A percentile compares a stretch with the other conserved stretches of the same genome.
Evolutionary conservation across 2,888 invertebrate species (phyloP).

Genomic region (Agrochola lychnidis): DNA sequence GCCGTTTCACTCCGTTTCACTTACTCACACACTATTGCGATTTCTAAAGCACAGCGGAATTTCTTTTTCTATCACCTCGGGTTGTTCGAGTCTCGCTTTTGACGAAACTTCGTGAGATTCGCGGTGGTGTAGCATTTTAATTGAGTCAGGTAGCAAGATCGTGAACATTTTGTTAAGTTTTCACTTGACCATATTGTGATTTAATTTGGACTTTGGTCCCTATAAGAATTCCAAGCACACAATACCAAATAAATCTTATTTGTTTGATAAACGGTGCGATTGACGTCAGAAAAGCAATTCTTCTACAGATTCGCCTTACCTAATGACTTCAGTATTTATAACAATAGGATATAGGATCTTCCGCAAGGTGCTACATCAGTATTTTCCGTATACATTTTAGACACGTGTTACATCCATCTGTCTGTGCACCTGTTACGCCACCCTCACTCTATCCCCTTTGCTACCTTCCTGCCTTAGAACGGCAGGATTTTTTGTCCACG

Average conservation of each 20-base stretch:
- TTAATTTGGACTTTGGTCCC: constrained; percentile 22
- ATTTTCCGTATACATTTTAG: constrained; percentile 20
- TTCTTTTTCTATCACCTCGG: constrained; percentile 78
- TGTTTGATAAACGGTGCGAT: constrained; percentile 1
- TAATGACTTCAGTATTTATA: constrained; percentile 3
- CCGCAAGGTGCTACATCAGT: constrained; percentile 43
- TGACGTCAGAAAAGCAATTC: constrained; percentile 32
- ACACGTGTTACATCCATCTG: constrained; percentile 77
- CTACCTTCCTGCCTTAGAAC: constrained; percentile 39
- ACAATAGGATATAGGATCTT: constrained; percentile 13
- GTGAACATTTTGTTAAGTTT: constrained; percentile 32
- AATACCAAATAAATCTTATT: constrained; percentile 7
- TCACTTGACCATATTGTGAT: constrained; percentile 23
- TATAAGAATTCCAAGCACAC: constrained; percentile 11
- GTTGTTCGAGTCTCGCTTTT: constrained; percentile 53
- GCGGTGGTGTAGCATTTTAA: constrained; percentile 48
- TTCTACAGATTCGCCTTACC: background rate
- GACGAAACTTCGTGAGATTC: constrained; percentile 49
- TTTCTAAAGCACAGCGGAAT: constrained; percentile 80
- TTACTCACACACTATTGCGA: constrained; percentile 76
- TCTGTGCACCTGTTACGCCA: constrained; percentile 64
- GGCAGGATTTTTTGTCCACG: constrained; percentile 30
- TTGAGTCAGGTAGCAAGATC: constrained; percentile 34
- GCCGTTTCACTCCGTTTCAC: constrained; percentile 86
- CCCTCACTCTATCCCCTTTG: constrained; percentile 49